These are phyloP conservation scores for Drosophila parvula DNA, from an alignment of 1,140 invertebrate genomes.

Conservation along the genomic window DNA sequence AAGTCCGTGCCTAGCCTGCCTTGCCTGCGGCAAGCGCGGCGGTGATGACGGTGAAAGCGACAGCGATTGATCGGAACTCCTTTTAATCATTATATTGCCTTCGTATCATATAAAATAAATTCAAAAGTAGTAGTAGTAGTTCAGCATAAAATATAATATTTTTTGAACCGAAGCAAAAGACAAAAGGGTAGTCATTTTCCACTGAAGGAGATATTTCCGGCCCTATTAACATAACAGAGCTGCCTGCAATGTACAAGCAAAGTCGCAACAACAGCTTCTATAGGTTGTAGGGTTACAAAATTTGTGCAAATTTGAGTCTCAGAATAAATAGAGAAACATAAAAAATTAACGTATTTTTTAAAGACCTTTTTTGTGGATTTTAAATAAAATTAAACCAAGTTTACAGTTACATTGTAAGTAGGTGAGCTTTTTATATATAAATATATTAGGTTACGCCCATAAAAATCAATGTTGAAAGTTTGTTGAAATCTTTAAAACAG, in stretches of 20 bases:
- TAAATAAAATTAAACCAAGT: not conserved
- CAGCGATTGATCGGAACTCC: not conserved
- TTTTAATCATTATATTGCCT: not conserved
- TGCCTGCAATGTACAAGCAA: slow-evolving; percentile 1
- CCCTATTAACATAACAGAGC: too few relatives aligned
- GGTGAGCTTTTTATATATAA: not conserved
- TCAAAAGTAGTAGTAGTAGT: not conserved
- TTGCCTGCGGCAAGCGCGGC: not conserved
- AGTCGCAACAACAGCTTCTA: not conserved
- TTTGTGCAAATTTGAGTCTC: too few relatives aligned
- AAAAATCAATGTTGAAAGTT: not conserved
- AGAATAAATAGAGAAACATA: too few relatives aligned
- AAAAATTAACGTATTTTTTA: not conserved
- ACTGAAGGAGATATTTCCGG: too few relatives aligned
- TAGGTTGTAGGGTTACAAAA: too few relatives aligned
- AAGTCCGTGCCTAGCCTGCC: not conserved
- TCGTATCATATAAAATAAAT: not conserved
- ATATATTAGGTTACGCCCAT: not conserved
- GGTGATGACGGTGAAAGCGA: not conserved
- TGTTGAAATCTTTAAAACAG: not conserved
- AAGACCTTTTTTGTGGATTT: not conserved
- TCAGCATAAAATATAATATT: too few relatives aligned
- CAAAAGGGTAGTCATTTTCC: too few relatives aligned
- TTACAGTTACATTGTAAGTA: not conserved
- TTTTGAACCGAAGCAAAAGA: too few relatives aligned